A percentile compares a stretch with the other conserved stretches of the same genome.
Conservation (phyloP, 1,140 invertebrate species). For the Pseudomyrmex pallidus region DNA sequence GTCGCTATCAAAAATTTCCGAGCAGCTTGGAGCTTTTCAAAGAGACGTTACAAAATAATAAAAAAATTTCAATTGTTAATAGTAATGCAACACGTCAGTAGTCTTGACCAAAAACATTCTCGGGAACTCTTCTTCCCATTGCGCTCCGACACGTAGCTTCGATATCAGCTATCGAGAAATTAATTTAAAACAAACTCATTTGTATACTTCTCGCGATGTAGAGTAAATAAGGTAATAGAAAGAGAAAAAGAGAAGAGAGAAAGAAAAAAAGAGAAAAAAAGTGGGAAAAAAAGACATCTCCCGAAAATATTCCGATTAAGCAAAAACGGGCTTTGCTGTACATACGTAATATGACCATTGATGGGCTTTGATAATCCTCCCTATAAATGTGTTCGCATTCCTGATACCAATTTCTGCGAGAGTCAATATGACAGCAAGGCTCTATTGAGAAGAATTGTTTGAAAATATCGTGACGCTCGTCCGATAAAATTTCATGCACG, state of each 20-base stretch:
- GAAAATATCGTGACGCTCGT: not conserved
- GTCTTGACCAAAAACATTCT: conserved; percentile 7
- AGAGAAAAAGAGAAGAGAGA: not conserved
- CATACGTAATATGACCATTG: too few relatives aligned
- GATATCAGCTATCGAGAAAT: conserved; percentile 24
- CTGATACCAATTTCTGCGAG: conserved; percentile 35
- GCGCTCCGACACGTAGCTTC: not conserved
- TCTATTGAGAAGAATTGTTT: conserved; percentile 10
- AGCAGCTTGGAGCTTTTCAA: not conserved
- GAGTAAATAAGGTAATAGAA: conserved; percentile 28
- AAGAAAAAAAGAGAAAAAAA: not conserved
- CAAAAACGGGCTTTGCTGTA: not conserved
- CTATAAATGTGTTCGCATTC: conserved; percentile 64
- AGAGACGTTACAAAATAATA: conserved; percentile 15
- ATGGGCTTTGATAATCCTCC: conserved; percentile 55
- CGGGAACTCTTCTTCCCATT: not conserved
- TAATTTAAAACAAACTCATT: conserved; percentile 58
- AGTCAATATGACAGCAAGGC: conserved; percentile 42
- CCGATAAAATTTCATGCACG: conserved; percentile 28
- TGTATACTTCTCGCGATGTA: conserved; percentile 52
- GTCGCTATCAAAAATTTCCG: conserved; percentile 8
- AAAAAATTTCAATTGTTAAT: conserved; percentile 55
- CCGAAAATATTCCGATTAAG: conserved; percentile 47
- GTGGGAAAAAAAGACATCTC: not conserved
- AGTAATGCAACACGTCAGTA: conserved; percentile 20